Base-by-base conservation (phyloP, 2,888 invertebrate genomes). In the Drosophila demipolita region DNA sequence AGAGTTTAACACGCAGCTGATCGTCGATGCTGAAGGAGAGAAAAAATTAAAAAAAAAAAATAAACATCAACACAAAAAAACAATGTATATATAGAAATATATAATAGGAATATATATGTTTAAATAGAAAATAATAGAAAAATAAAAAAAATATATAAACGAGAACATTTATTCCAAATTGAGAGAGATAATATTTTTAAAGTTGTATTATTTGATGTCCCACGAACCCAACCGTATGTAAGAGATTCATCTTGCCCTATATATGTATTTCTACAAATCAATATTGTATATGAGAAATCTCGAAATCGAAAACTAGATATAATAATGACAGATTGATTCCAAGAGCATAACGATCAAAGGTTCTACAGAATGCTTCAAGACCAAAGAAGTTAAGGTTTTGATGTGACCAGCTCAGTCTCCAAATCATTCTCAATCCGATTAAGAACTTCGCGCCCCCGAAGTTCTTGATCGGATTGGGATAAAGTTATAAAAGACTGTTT, bases 1-100 rank as follows among this genome's bases (percentile, higher is more conserved):
- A 96, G 87, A 99, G 94, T 93, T 97, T 97, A 78, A 98, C 96
- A 89, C 95, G 95, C 84, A 97, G 94, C 92, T 96, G 96, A 91
- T 96, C 96, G 90, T 96, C 96, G 74, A 96, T 95, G 73, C 96
- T 96, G 9, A 5, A 29, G 5, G 15, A 9, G 32, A 42, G 35
- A 3, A 5, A 29, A 29, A 38, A 2, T 2, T 2, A 7, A 11
- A 23, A 1, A 11, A 11, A 6, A 20, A 40, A 29, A 8, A 55
- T 45, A 23, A 60, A 17, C 12, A 55, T 23, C 29, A 12, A 29
- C 23, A 23, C 1, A 1, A 29, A 29, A 11, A 49, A 23, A 8
- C 2, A n/a, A 9, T n/a, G 32, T 6, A 12, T 20, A n/a, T 15
- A 15, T 20, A 26, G 26, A 5, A 5, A 26, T 26, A 5, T 26